A percentile compares a stretch with the other conserved stretches of the same genome.
Evolutionary conservation across 2,888 invertebrate species (phyloP).

Genomic region (Lordiphosa fenestrarum): DNA sequence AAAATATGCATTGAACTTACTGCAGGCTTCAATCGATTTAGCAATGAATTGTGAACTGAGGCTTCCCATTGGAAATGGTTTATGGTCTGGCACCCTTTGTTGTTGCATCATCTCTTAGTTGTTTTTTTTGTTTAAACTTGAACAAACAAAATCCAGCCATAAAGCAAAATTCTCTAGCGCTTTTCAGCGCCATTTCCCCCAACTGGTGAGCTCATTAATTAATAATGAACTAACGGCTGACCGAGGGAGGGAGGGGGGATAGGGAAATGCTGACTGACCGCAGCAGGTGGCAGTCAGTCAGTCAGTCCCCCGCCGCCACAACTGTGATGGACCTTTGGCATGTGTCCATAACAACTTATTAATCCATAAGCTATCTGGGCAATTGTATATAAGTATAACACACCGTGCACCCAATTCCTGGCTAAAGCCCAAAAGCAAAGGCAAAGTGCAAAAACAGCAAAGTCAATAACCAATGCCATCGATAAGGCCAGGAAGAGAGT

Average conservation of each 20-base stretch:
- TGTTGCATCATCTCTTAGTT: too few relatives aligned
- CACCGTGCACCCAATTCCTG: slow-evolving; percentile 5
- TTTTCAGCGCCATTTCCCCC: slow-evolving; percentile 28
- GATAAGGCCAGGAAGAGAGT: slow-evolving; percentile 53
- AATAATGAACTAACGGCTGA: slow-evolving; percentile 42
- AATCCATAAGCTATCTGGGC: slow-evolving; percentile 59
- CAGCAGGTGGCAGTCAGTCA: slow-evolving; percentile 26
- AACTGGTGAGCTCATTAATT: slow-evolving; percentile 49
- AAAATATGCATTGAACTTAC: too few relatives aligned
- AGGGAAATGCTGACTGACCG: slow-evolving; percentile 15
- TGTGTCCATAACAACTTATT: slow-evolving; percentile 57
- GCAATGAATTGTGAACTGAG: too few relatives aligned
- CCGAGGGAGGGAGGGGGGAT: slow-evolving; percentile 3
- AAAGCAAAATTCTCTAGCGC: slow-evolving; percentile 18
- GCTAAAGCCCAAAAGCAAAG: slow-evolving; percentile 4
- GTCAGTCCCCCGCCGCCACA: background rate
- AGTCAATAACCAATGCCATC: slow-evolving; percentile 75
- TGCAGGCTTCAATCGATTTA: too few relatives aligned
- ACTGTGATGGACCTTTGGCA: slow-evolving; percentile 40
- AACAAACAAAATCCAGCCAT: background rate
- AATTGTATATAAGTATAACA: slow-evolving; percentile 25
- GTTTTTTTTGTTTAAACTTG: too few relatives aligned
- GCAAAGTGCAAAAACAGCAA: slow-evolving; percentile 48
- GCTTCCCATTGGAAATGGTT: too few relatives aligned
- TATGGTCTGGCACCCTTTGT: too few relatives aligned